These are phyloP conservation scores for Mythimna impura DNA, from an alignment of 2,888 invertebrate genomes.

Conservation along the genomic window DNA sequence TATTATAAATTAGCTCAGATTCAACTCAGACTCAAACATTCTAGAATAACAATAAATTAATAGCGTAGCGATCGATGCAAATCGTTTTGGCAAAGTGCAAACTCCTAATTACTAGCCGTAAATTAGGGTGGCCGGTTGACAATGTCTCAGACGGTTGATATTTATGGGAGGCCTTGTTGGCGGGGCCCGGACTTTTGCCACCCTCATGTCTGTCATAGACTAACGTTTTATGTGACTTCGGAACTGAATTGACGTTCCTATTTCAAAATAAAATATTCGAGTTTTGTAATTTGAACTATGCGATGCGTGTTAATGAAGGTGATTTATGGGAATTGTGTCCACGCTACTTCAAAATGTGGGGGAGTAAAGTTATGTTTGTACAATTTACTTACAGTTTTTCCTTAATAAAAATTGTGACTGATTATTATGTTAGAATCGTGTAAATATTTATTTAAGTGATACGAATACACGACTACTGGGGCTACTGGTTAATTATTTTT, in stretches of 20 bases:
- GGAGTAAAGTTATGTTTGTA: slow-evolving; percentile 25
- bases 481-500: too few relatives aligned
- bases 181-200: slow-evolving; percentile 80
- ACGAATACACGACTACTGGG: too few relatives aligned
- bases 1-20: slow-evolving; percentile 43
- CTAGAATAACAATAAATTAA: slow-evolving; percentile 61
- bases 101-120: slow-evolving; percentile 90
- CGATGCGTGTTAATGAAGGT: slow-evolving; percentile 52
- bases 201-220: slow-evolving; percentile 79
- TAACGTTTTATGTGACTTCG: slow-evolving; percentile 73
- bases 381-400: slow-evolving; percentile 42
- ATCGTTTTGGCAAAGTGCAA: slow-evolving; percentile 90
- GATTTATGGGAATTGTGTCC: slow-evolving; percentile 43
- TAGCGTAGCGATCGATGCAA: slow-evolving; percentile 85
- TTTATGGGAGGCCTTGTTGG: slow-evolving; percentile 84
- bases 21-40: slow-evolving; percentile 27
- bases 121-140: slow-evolving; percentile 90
- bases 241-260: slow-evolving; percentile 64
- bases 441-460: slow-evolving; percentile 9
- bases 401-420: slow-evolving; percentile 36
- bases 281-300: slow-evolving; percentile 55
- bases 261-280: slow-evolving; percentile 62
- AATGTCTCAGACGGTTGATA: slow-evolving; percentile 89
- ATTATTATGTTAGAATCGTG: slow-evolving; percentile 49
- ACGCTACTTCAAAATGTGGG: slow-evolving; percentile 37